Evolutionary conservation across 2,888 invertebrate genomes (phyloP).

Genomic region (Hoplodrina ambigua): DNA sequence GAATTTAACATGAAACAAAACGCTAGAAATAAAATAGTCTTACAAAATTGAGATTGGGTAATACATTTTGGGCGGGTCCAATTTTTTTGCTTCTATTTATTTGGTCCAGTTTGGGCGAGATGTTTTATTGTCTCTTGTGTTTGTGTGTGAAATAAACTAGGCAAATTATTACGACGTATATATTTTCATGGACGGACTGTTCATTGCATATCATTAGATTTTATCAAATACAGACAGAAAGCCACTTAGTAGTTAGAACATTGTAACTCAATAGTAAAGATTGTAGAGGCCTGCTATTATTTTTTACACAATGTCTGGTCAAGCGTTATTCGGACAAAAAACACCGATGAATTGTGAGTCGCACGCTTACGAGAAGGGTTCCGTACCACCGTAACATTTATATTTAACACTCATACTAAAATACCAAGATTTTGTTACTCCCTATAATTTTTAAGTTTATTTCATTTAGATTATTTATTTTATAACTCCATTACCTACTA

Average conservation of each 20-base stretch:
- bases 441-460: too few relatives aligned
- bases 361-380: too few relatives aligned
- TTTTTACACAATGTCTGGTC: too few relatives aligned
- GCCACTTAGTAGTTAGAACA: constrained; percentile 16
- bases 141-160: constrained; percentile 46
- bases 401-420: too few relatives aligned
- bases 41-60: constrained; percentile 61
- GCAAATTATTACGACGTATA: constrained; percentile 44
- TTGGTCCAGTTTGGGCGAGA: constrained; percentile 31
- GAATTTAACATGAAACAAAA: constrained; percentile 63
- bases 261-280: constrained; percentile 12
- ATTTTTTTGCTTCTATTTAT: constrained; percentile 52
- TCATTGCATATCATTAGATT: constrained; percentile 32
- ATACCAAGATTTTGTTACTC: too few relatives aligned
- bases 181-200: constrained; percentile 13
- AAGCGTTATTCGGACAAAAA: too few relatives aligned
- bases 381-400: too few relatives aligned
- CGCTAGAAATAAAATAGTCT: constrained; percentile 54
- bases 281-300: background rate
- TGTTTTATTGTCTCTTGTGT: constrained; percentile 35
- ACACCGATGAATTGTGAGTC: too few relatives aligned
- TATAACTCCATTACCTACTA: too few relatives aligned
- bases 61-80: constrained; percentile 54
- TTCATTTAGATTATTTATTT: too few relatives aligned
- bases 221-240: constrained; percentile 22